Conservation (phyloP, 2,113 vertebrate genomes). For the Bambusicola thoracicus region DNA sequence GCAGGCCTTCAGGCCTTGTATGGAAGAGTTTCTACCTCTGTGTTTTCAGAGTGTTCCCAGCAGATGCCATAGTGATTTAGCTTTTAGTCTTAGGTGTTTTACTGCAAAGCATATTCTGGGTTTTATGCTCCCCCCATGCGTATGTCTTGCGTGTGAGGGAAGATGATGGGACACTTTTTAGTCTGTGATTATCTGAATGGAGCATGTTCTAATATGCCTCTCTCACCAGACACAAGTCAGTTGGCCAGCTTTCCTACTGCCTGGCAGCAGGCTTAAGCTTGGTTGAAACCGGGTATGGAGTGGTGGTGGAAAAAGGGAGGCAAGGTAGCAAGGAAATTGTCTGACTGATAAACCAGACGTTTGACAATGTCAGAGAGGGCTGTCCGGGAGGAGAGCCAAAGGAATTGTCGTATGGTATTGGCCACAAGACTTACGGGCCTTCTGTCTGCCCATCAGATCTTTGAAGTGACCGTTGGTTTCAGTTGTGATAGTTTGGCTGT, state of each 20-base stretch:
- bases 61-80: not conserved
- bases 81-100: not conserved
- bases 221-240: not conserved
- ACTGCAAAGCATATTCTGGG: not conserved
- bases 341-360: fast-evolving
- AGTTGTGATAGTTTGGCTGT: not conserved
- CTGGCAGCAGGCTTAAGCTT: not conserved
- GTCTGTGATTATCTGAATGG: not conserved
- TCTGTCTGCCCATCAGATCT: not conserved
- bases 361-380: not conserved
- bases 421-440: not conserved
- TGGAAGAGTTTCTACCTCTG: not conserved
- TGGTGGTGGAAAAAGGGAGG: not conserved
- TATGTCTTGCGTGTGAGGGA: not conserved
- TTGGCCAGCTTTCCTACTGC: not conserved
- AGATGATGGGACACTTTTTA: not conserved
- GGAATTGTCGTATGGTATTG: not conserved
- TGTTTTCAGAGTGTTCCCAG: not conserved
- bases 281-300: not conserved
- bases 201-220: not conserved
- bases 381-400: not conserved
- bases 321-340: not conserved
- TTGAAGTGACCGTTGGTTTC: fast-evolving
- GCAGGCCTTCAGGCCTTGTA: not conserved
- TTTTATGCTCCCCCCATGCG: not conserved